These are phyloP conservation scores for Octonoba sinensis DNA, from an alignment of 2,888 invertebrate genomes.

Conservation along the genomic window DNA sequence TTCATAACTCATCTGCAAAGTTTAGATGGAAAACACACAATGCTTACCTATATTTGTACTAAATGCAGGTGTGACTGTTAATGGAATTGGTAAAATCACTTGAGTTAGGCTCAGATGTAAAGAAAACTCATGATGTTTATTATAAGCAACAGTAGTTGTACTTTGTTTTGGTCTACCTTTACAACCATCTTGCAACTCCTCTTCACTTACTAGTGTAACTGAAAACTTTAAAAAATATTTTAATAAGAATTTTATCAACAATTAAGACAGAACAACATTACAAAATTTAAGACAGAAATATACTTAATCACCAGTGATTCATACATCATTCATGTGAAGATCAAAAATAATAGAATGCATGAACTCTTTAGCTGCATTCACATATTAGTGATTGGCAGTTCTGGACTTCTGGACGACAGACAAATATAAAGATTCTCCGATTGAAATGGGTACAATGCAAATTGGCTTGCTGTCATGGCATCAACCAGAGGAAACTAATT, in stretches of 20 bases:
- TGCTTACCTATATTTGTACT: conserved; percentile 84
- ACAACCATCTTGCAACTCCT: conserved; percentile 76
- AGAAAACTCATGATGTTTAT: conserved; percentile 93
- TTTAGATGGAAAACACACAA: background rate
- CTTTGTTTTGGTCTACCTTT: conserved; percentile 70
- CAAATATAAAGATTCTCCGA: no score
- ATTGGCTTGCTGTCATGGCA: no score
- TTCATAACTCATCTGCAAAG: background rate
- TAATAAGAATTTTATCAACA: background rate
- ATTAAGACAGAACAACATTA: background rate
- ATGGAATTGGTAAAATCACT: conserved; percentile 91
- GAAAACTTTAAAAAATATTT: conserved; percentile 76
- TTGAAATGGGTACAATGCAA: no score
- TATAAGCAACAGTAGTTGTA: conserved; percentile 75
- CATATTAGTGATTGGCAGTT: no score
- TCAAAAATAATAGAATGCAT: no score
- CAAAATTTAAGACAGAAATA: background rate
- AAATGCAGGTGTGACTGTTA: conserved; percentile 96
- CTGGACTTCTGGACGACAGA: no score
- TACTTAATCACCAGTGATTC: background rate
- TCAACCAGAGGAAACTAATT: no score
- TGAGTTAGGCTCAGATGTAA: conserved; percentile 86
- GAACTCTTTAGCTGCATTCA: no score
- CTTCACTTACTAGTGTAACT: conserved; percentile 96
- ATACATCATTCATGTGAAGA: background rate